These are phyloP conservation scores for Corythornis cristatus DNA, from an alignment of 2,113 vertebrate species.

Conservation along the genomic window DNA sequence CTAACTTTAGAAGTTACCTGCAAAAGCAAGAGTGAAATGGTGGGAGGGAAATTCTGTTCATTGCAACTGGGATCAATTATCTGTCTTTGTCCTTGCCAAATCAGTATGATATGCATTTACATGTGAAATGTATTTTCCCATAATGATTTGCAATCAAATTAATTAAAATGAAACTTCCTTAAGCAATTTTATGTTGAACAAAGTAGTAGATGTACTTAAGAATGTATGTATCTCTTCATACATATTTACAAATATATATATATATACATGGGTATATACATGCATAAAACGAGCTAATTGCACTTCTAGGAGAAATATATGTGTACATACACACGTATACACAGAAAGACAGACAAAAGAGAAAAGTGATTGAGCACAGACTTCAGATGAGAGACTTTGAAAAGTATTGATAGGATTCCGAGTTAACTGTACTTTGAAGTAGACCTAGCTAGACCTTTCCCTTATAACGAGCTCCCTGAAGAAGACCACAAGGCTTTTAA, in stretches of 20 bases:
- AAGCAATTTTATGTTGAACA: not conserved
- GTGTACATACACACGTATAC: not conserved
- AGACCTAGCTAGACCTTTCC: not conserved
- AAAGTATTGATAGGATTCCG: not conserved
- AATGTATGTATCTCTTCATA: not conserved
- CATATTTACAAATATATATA: not conserved
- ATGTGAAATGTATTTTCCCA: not conserved
- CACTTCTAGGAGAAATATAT: not conserved
- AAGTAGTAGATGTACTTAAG: not conserved
- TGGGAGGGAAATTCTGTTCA: not conserved
- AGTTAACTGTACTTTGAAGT: not conserved
- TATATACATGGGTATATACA: too few relatives aligned
- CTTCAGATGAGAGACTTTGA: not conserved
- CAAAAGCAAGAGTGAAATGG: not conserved
- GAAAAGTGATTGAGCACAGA: not conserved
- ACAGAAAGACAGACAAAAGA: not conserved
- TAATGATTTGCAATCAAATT: not conserved
- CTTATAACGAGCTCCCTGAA: conserved; percentile 22
- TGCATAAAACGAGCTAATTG: not conserved
- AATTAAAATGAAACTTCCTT: not conserved
- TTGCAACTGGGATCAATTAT: not conserved
- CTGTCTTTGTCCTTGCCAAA: not conserved
- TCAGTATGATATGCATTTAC: not conserved
- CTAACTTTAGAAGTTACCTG: not conserved
- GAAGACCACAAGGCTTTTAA: not conserved